These are phyloP conservation scores for Tetrax tetrax DNA, from an alignment of 2,113 vertebrate species.

Conservation along the genomic window DNA sequence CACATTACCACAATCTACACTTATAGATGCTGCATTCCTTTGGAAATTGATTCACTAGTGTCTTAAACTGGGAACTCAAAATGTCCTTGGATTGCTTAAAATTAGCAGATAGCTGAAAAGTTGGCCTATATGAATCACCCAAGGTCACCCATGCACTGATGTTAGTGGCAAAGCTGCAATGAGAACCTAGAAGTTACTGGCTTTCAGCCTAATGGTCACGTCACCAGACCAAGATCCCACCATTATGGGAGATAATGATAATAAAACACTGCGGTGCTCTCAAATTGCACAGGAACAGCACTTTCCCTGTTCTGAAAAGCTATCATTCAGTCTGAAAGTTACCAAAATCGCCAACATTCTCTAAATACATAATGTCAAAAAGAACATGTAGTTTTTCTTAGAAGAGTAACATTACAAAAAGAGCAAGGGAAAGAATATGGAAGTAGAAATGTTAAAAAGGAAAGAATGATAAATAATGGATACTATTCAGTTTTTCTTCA, in stretches of 20 bases:
- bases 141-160: slow-evolving; percentile 14
- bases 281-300: slow-evolving; percentile 36
- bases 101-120: neutral
- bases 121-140: neutral
- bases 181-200: slow-evolving; percentile 24
- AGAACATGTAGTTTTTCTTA: slow-evolving; percentile 16
- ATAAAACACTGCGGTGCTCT: slow-evolving; percentile 19
- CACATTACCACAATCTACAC: neutral
- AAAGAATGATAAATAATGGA: neutral
- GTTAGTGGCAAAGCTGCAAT: slow-evolving; percentile 24
- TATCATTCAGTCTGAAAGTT: slow-evolving; percentile 38
- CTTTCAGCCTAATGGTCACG: slow-evolving; percentile 32
- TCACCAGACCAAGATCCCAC: slow-evolving; percentile 13
- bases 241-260: slow-evolving; percentile 10
- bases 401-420: neutral
- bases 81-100: neutral
- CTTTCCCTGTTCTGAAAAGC: slow-evolving; percentile 41
- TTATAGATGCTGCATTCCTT: neutral
- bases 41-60: neutral
- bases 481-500: neutral
- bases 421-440: neutral
- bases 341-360: slow-evolving; percentile 46
- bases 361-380: neutral
- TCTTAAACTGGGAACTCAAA: neutral
- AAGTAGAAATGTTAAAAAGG: neutral